Evolutionary conservation across 2,113 vertebrate species (phyloP).

Genomic region (Pituophis catenifer): DNA sequence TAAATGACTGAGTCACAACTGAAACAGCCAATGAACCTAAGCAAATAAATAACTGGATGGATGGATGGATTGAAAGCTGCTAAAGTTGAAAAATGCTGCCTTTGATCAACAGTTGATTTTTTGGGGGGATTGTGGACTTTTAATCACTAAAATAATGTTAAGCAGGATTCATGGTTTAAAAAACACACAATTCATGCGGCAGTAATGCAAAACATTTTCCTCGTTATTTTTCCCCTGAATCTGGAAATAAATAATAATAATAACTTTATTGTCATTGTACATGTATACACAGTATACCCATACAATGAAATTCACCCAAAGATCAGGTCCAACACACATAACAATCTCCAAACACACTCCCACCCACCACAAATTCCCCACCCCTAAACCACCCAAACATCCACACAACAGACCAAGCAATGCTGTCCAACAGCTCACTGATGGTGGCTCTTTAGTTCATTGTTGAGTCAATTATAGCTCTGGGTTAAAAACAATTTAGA

Average conservation of each 20-base stretch:
- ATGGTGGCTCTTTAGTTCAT: too few species aligned
- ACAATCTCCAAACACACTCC: too few species aligned
- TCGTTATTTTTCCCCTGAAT: neutral
- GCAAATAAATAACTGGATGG: neutral
- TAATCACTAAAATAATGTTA: neutral
- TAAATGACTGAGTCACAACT: neutral
- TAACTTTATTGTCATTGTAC: too few species aligned
- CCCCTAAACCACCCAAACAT: too few species aligned
- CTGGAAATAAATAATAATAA: neutral
- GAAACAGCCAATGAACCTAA: neutral
- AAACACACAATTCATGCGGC: neutral
- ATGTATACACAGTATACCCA: too few species aligned
- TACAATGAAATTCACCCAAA: too few species aligned
- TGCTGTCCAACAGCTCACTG: too few species aligned
- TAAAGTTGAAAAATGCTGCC: neutral
- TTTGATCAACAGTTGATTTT: neutral
- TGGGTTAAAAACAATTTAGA: too few species aligned
- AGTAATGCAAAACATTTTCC: neutral
- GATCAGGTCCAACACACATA: too few species aligned
- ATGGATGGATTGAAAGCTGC: neutral
- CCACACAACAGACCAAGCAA: too few species aligned
- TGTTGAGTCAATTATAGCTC: too few species aligned
- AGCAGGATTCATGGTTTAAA: neutral
- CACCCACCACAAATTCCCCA: too few species aligned
- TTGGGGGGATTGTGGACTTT: neutral